These are phyloP conservation scores for Balanococcus diminutus DNA, from an alignment of 2,888 invertebrate genomes.

Conservation along the genomic window DNA sequence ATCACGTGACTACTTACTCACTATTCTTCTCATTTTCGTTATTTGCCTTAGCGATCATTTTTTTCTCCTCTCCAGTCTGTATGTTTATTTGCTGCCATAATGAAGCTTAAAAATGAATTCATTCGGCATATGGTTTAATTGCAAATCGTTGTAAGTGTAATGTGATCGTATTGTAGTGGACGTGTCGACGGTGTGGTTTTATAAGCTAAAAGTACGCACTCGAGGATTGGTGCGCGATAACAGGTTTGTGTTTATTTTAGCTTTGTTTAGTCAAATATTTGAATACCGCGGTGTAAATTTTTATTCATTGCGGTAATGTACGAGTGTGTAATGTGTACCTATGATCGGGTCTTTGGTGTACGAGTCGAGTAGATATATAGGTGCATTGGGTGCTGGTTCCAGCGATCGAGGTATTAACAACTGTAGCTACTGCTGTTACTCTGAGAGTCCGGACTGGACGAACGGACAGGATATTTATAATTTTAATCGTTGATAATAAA, in stretches of 20 bases:
- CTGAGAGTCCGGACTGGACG: too few species aligned
- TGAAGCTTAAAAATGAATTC: not conserved
- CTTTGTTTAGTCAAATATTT: not conserved
- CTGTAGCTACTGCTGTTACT: too few species aligned
- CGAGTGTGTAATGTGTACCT: not conserved
- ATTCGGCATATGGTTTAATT: not conserved
- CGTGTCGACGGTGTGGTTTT: not conserved
- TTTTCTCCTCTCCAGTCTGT: not conserved
- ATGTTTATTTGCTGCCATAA: not conserved
- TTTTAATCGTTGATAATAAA: conserved; percentile 14
- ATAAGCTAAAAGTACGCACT: not conserved
- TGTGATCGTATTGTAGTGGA: not conserved
- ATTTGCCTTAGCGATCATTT: not conserved
- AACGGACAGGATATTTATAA: too few species aligned
- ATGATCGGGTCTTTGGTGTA: too few species aligned
- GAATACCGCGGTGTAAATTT: conserved; percentile 21
- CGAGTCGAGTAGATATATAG: too few species aligned
- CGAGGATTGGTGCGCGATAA: not conserved
- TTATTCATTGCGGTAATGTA: not conserved
- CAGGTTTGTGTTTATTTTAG: conserved; percentile 28
- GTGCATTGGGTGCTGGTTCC: not conserved
- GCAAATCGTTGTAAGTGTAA: conserved; percentile 13
- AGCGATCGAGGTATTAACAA: not conserved
- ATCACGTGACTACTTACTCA: not conserved
- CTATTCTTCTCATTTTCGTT: not conserved